phyloP scores from a whole-genome alignment of 2,888 invertebrate species.

The Odontocerum albicorne region DNA sequence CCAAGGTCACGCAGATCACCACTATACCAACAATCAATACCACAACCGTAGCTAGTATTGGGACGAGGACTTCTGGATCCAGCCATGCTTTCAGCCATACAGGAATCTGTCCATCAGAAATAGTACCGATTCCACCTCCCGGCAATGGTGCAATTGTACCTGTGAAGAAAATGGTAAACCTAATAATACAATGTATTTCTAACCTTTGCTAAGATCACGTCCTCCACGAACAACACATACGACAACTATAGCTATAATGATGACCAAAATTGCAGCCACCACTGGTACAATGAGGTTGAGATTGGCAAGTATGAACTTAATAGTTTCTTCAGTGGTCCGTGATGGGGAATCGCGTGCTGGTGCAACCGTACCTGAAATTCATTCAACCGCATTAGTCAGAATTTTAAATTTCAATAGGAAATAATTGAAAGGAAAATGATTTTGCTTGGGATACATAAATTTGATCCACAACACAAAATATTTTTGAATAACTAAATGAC shows the following conservation, averaged over 20 bases:
- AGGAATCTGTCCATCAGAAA: constrained; percentile 56
- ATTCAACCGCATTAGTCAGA: constrained; percentile 37
- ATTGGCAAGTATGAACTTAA: constrained; percentile 86
- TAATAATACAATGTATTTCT: constrained; percentile 43
- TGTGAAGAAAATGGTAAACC: constrained; percentile 47
- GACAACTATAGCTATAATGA: constrained; percentile 90
- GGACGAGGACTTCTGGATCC: constrained; percentile 87
- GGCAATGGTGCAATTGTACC: constrained; percentile 83
- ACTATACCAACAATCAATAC: constrained; percentile 89
- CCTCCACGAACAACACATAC: constrained; percentile 89
- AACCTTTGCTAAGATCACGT: constrained; percentile 84
- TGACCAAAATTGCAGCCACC: constrained; percentile 87
- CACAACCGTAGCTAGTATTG: constrained; percentile 85
- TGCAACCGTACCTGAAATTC: constrained; percentile 93
- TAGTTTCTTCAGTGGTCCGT: constrained; percentile 77
- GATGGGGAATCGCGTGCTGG: constrained; percentile 83
- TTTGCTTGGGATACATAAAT: constrained; percentile 4
- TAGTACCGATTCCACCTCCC: constrained; percentile 57
- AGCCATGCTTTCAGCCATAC: constrained; percentile 86
- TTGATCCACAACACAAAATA: too few species aligned
- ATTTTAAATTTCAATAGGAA: background rate
- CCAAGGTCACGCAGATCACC: constrained; percentile 87
- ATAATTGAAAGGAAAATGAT: background rate
- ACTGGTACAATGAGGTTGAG: constrained; percentile 93
- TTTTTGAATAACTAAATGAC: background rate